These are phyloP conservation scores for Phylloscopus trochiloides DNA, from an alignment of 2,113 vertebrate genomes.

Conservation along the genomic window DNA sequence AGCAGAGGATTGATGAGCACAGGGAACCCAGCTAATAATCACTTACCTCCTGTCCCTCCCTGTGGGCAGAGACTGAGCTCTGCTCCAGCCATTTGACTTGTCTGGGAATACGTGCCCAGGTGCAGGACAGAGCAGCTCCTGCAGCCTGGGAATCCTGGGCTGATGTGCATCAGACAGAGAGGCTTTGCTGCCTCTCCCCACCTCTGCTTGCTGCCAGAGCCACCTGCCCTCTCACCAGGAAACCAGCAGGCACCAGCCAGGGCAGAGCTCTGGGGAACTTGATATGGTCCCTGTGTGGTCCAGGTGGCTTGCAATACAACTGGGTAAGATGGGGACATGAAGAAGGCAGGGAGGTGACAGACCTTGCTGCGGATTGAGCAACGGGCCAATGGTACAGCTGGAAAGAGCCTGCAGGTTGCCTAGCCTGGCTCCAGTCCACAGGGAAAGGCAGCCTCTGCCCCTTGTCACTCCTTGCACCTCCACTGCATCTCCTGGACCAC, in stretches of 20 bases:
- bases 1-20: not conserved
- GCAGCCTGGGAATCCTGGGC: not conserved
- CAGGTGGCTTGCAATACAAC: not conserved
- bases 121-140: not conserved
- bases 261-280: not conserved
- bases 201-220: not conserved
- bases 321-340: not conserved
- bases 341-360: not conserved
- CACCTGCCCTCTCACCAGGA: not conserved
- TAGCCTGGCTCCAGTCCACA: not conserved
- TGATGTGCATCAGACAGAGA: not conserved
- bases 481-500: not conserved
- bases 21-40: not conserved
- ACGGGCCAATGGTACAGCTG: not conserved
- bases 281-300: fast-evolving
- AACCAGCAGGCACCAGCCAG: not conserved
- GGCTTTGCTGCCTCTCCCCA: not conserved
- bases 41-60: not conserved
- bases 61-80: not conserved
- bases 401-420: not conserved
- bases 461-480: not conserved
- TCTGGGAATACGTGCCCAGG: too few species aligned
- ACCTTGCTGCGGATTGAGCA: not conserved
- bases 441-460: not conserved
- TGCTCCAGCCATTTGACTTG: not conserved